A percentile compares a stretch with the other conserved stretches of the same genome.
Conservation (phyloP, 2,797 vertebrate species). For the Chrysocyon brachyurus region DNA sequence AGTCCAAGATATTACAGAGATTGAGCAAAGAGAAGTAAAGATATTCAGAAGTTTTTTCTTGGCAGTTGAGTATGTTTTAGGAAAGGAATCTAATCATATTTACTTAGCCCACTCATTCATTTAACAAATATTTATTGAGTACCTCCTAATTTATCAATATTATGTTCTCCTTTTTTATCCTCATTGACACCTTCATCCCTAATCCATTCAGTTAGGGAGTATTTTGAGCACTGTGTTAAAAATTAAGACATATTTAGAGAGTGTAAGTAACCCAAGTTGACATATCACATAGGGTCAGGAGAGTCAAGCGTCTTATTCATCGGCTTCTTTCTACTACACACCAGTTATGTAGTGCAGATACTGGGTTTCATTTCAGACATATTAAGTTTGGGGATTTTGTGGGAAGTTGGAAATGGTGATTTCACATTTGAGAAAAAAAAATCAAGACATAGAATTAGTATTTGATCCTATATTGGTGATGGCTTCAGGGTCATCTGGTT, state of each 20-base stretch:
- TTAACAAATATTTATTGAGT: background rate
- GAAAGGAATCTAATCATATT: background rate
- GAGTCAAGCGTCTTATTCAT: background rate
- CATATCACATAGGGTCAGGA: background rate
- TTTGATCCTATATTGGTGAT: background rate
- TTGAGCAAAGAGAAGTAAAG: background rate
- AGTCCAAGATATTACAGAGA: background rate
- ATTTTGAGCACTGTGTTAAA: constrained; percentile 17
- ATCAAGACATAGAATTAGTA: constrained; percentile 20
- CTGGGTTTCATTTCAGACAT: background rate
- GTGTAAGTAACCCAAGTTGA: background rate
- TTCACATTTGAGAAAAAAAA: background rate
- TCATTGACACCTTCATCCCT: constrained; percentile 12
- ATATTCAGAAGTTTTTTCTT: background rate
- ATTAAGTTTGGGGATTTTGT: background rate
- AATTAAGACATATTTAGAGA: background rate
- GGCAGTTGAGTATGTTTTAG: background rate
- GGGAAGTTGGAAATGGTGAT: background rate
- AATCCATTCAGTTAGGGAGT: background rate
- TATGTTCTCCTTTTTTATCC: constrained; percentile 9
- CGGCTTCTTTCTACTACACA: background rate
- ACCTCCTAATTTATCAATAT: background rate
- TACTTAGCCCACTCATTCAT: background rate
- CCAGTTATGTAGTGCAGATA: background rate
- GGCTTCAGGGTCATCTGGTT: background rate